Evolutionary conservation across 2,113 vertebrate species (phyloP).

Genomic region (Dryoscopus gambensis): DNA sequence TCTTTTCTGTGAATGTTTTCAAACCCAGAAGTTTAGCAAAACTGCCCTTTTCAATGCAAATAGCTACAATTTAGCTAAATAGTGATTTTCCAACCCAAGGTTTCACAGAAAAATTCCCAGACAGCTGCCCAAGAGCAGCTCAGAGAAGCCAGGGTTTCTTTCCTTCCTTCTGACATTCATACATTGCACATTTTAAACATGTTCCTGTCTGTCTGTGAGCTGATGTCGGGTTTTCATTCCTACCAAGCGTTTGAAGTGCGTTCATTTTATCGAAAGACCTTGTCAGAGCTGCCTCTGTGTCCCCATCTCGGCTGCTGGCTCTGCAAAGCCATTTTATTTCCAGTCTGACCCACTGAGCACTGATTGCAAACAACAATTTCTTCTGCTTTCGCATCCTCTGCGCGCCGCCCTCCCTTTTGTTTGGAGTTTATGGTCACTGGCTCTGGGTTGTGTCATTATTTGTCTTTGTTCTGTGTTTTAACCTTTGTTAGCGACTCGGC

Average conservation of each 20-base stretch:
- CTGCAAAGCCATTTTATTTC: conserved; percentile 13
- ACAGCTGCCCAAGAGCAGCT: neutral
- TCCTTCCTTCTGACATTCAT: neutral
- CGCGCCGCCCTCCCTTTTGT: neutral
- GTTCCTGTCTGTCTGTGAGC: neutral
- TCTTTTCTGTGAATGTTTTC: neutral
- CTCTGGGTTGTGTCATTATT: conserved; percentile 39
- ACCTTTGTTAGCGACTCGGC: conserved; percentile 52
- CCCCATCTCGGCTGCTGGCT: neutral
- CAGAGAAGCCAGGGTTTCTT: neutral
- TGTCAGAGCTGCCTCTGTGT: neutral
- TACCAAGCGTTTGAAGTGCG: neutral
- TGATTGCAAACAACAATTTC: conserved; percentile 45
- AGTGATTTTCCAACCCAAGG: neutral
- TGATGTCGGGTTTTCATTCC: neutral
- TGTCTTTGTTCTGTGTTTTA: conserved; percentile 57
- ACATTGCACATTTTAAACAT: neutral
- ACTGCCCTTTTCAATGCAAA: neutral
- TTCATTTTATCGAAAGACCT: neutral
- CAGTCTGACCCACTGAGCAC: conserved; percentile 27
- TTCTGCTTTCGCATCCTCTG: conserved; percentile 22
- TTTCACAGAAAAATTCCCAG: neutral
- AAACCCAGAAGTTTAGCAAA: neutral
- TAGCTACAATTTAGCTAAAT: conserved; percentile 1
- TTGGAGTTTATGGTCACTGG: conserved; percentile 56